Base-by-base conservation (phyloP, 2,797 vertebrate species). In the Carcharodon carcharias region DNA sequence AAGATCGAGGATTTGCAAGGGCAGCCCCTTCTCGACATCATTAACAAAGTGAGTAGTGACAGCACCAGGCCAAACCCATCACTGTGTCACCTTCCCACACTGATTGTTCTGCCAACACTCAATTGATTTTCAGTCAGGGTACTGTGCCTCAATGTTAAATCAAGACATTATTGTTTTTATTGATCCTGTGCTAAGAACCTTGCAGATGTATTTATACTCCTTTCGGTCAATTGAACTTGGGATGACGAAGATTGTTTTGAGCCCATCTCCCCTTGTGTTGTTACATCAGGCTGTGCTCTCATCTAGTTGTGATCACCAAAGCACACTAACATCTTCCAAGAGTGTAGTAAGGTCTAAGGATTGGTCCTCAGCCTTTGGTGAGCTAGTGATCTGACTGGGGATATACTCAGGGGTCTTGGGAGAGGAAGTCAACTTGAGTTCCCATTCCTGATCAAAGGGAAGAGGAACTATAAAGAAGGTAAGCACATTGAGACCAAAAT, bases 1-100 rank as follows among this genome's bases (percentile, higher is more conserved):
- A 99, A 98, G 97, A 99, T 99, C 0, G 98, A 99, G 97, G 98
- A 98, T 89, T 98, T 99, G 95, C 98, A 98, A 0, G 98, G 98
- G 0, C 97, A 98, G 95, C 99, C 99, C 0, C 98, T 99, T 26
- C 97, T 98, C 96, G 98, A 99, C 61, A 98, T 99, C 96, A 99
- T 99, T 95, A 98, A 97, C 96, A 98, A 98, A 98, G 99, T 99
- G 97, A 0, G 97, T 95, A 80, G 61, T 12, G 85, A 61, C 3
- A 31, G 9, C 73, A 16, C 6, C 4, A 21, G 14, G 31, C 12
- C 18, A 58, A 9, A n/a, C 7, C 1, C 18, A 7, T 45, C 54
- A 40, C n/a, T 26, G 91, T 40, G 7, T 23, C 45, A 45, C n/a
- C n/a, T 93, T n/a, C n/a, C n/a, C n/a, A 93, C 63, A 0, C 58